Percentiles rank a stretch among this genome's conserved stretches.
Conservation (phyloP, 2,888 invertebrate genomes). For the Eupelmus urozonus region DNA sequence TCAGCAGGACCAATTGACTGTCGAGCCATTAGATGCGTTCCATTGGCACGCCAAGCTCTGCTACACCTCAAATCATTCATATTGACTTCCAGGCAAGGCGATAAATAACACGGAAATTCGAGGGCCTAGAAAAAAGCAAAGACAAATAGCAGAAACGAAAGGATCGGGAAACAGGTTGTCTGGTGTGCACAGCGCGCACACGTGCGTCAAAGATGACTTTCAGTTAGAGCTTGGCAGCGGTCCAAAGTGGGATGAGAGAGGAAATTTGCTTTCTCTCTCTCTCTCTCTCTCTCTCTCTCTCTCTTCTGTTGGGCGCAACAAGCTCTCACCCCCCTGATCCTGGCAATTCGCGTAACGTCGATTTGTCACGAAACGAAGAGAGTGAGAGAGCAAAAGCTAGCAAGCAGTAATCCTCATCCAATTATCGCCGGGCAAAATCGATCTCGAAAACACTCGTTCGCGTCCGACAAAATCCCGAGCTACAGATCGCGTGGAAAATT, state of each 20-base stretch:
- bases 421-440: too few relatives aligned
- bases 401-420: too few relatives aligned
- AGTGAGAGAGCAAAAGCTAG: too few relatives aligned
- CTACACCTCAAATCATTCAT: slow-evolving; percentile 5
- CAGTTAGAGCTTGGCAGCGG: slow-evolving; percentile 32
- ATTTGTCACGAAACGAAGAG: slow-evolving; percentile 10
- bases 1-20: background rate
- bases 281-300: background rate
- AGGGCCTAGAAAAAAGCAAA: too few relatives aligned
- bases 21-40: background rate
- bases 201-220: slow-evolving; percentile 25
- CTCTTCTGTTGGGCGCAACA: slow-evolving; percentile 12
- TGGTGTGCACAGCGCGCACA: background rate
- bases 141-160: background rate
- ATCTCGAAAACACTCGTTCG: background rate
- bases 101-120: background rate
- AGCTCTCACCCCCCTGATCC: background rate
- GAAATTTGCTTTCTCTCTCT: background rate
- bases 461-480: background rate
- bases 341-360: slow-evolving; percentile 12
- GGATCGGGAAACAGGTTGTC: background rate
- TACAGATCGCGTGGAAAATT: background rate
- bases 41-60: background rate
- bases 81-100: background rate
- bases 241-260: slow-evolving; percentile 10